Conservation (phyloP, 30 jellyfish, hydroid and myxozoan species). For the Hydra vulgaris region DNA sequence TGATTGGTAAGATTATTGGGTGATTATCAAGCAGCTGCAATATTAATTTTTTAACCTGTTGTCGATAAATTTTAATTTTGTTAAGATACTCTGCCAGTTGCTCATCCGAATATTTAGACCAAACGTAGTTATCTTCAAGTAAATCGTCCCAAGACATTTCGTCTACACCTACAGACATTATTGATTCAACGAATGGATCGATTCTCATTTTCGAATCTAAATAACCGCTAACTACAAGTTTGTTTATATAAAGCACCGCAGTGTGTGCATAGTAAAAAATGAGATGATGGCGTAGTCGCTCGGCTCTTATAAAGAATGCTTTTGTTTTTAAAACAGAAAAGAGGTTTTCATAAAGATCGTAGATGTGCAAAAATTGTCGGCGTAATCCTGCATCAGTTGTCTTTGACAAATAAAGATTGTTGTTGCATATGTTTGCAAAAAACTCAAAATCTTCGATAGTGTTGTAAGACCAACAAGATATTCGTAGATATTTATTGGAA, state of each 20-base stretch:
- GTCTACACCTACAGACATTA: conserved; percentile 25
- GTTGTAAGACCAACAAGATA: conserved; percentile 33
- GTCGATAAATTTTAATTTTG: conserved; percentile 8
- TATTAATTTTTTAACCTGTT: conserved; percentile 1
- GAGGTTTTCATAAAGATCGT: conserved; percentile 19
- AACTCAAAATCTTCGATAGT: conserved; percentile 4
- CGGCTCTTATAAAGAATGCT: conserved; percentile 29
- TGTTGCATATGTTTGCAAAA: not conserved
- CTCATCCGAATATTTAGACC: conserved; percentile 7
- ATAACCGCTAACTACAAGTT: conserved; percentile 20
- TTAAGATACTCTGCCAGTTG: conserved; percentile 4
- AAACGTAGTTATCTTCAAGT: conserved; percentile 22
- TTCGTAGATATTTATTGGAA: conserved; percentile 7
- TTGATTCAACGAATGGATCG: conserved; percentile 6
- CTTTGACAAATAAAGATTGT: conserved; percentile 7
- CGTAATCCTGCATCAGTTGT: conserved; percentile 4
- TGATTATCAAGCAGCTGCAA: conserved; percentile 16
- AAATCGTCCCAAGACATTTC: conserved; percentile 36
- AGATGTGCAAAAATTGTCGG: conserved; percentile 11
- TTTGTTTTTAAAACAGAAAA: conserved; percentile 13
- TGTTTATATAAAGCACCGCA: conserved; percentile 28
- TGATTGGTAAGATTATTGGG: conserved; percentile 11
- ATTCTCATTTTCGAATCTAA: not conserved
- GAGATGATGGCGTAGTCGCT: conserved; percentile 24
- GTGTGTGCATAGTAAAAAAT: conserved; percentile 32